These are phyloP conservation scores for Hypanus sabinus DNA, from an alignment of 2,113 vertebrate species.

Conservation along the genomic window DNA sequence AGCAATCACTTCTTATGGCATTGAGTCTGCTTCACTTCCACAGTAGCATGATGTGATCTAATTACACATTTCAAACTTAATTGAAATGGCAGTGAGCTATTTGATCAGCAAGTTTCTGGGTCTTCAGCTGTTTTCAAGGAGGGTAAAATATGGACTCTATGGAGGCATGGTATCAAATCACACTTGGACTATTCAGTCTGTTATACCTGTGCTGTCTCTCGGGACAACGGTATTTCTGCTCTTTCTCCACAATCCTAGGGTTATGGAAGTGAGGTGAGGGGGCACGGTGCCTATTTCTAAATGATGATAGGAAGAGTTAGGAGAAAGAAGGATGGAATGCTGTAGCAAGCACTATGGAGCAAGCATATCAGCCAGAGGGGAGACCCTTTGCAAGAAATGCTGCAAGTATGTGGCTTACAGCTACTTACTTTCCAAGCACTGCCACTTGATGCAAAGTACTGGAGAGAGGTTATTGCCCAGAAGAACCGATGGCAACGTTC, in stretches of 20 bases:
- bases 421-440: background rate
- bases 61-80: constrained; percentile 10
- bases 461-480: background rate
- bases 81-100: background rate
- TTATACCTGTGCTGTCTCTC: background rate
- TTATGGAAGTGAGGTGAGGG: too few species aligned
- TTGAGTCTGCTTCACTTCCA: background rate
- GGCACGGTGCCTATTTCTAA: background rate
- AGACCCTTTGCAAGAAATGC: background rate
- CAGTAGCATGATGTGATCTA: constrained; percentile 13
- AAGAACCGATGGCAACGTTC: background rate
- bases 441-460: background rate
- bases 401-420: background rate
- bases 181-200: background rate
- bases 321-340: background rate
- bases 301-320: background rate
- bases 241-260: background rate
- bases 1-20: background rate
- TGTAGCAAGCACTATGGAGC: background rate
- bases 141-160: background rate
- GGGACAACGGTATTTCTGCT: background rate
- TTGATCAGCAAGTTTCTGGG: background rate
- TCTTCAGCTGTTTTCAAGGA: background rate
- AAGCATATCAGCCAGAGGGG: too few species aligned
- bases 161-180: background rate